These are phyloP conservation scores for Epsilonema sp. DNA, from an alignment of 2,888 invertebrate genomes.

Conservation along the genomic window DNA sequence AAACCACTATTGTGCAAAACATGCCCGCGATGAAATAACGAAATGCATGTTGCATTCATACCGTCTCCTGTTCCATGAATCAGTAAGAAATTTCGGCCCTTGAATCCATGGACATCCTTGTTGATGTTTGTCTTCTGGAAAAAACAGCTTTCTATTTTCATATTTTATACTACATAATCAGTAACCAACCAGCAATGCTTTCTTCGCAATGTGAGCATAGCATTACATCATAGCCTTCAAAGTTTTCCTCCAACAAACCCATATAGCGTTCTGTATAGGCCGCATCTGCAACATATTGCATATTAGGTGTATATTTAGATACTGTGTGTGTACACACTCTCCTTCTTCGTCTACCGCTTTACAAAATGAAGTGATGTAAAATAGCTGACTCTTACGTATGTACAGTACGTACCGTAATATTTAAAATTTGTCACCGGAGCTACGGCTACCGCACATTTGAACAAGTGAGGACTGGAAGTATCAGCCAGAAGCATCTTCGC, in stretches of 20 bases:
- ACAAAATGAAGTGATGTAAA: too few species aligned
- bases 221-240: slow-evolving; percentile 70
- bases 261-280: slow-evolving; percentile 87
- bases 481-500: slow-evolving; percentile 55
- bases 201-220: too few species aligned
- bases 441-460: slow-evolving; percentile 80
- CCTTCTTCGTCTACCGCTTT: background rate
- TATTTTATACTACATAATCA: slow-evolving; percentile 16
- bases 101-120: slow-evolving; percentile 61
- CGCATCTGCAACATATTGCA: slow-evolving; percentile 54
- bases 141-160: too few species aligned
- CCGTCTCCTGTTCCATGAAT: slow-evolving; percentile 80
- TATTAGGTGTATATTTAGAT: too few species aligned
- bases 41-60: too few species aligned
- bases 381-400: too few species aligned
- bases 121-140: slow-evolving; percentile 51
- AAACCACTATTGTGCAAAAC: background rate
- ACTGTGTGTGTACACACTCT: background rate
- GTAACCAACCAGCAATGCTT: too few species aligned
- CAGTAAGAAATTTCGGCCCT: slow-evolving; percentile 65
- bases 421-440: slow-evolving; percentile 91
- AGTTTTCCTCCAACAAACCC: slow-evolving; percentile 73
- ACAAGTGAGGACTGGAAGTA: slow-evolving; percentile 51
- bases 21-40: too few species aligned
- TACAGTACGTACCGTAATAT: slow-evolving; percentile 53